phyloP scores from a whole-genome alignment of 2,797 vertebrate genomes.

The Nyctibius grandis region DNA sequence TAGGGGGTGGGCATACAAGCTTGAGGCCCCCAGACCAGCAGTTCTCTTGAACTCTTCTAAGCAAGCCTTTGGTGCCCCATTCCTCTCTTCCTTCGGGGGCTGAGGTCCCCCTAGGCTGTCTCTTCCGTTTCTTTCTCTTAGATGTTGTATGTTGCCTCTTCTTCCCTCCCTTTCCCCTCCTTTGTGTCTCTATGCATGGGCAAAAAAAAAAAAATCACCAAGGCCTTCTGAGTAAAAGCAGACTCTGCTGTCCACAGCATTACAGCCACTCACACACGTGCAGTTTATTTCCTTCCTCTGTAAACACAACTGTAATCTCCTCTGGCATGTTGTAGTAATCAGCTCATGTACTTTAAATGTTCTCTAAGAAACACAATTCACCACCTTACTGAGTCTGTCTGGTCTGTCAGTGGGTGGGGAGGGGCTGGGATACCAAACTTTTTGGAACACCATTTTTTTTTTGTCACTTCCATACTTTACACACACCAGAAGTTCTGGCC shows the following conservation, averaged over 20 bases:
- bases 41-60: conserved; percentile 21
- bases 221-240: conserved; percentile 8
- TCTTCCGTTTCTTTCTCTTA: conserved; percentile 26
- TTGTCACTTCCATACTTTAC: background rate
- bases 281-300: conserved; percentile 32
- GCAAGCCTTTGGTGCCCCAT: conserved; percentile 2
- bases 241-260: background rate
- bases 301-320: conserved; percentile 28
- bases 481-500: background rate
- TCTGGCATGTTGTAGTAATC: conserved; percentile 45
- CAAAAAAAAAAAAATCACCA: background rate
- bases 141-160: conserved; percentile 24
- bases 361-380: conserved; percentile 48
- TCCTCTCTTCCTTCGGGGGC: background rate
- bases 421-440: background rate
- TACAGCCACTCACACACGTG: conserved; percentile 8
- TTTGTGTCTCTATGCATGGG: conserved; percentile 46
- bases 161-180: background rate
- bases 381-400: conserved; percentile 40
- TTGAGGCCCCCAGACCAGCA: conserved; percentile 28
- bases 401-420: conserved; percentile 12
- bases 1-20: conserved; percentile 10
- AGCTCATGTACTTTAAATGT: conserved; percentile 46
- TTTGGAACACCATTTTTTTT: background rate
- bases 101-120: background rate